These are phyloP conservation scores for Eudasyphora cyanicolor DNA, from an alignment of 2,888 invertebrate species.

Conservation along the genomic window DNA sequence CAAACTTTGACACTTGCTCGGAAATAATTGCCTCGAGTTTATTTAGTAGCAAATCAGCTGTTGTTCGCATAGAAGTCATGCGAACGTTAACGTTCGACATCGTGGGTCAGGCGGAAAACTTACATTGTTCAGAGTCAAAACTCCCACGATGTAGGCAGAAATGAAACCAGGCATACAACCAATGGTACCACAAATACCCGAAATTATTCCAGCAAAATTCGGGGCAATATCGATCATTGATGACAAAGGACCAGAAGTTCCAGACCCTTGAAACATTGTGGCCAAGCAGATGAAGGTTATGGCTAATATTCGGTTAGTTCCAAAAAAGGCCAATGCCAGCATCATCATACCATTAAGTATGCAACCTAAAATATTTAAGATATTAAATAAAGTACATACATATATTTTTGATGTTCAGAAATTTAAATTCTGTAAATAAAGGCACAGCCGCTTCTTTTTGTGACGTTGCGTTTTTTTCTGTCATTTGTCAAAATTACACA, in stretches of 20 bases:
- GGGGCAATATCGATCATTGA: constrained; percentile 86
- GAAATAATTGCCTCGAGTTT: too few species aligned
- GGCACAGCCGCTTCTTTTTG: too few species aligned
- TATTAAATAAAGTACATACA: too few species aligned
- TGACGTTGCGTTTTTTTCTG: too few species aligned
- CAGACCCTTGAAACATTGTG: constrained; percentile 84
- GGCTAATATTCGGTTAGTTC: constrained; percentile 83
- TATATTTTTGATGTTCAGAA: not conserved
- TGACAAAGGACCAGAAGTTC: constrained; percentile 85
- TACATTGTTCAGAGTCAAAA: constrained; percentile 84
- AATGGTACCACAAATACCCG: constrained; percentile 83
- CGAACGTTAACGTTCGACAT: not conserved
- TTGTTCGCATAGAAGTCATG: too few species aligned
- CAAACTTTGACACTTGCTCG: too few species aligned
- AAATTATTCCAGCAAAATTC: constrained; percentile 82
- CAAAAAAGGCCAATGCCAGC: constrained; percentile 83
- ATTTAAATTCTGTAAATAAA: too few species aligned
- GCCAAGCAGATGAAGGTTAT: constrained; percentile 84
- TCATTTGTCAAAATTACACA: too few species aligned
- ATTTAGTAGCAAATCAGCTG: too few species aligned
- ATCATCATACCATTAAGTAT: constrained; percentile 84
- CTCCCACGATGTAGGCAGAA: constrained; percentile 83
- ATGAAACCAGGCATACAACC: constrained; percentile 83
- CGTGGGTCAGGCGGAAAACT: constrained; percentile 78
- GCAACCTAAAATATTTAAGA: constrained; percentile 79